phyloP scores from a whole-genome alignment of 2,797 vertebrate genomes.

The Coilia nasus region DNA sequence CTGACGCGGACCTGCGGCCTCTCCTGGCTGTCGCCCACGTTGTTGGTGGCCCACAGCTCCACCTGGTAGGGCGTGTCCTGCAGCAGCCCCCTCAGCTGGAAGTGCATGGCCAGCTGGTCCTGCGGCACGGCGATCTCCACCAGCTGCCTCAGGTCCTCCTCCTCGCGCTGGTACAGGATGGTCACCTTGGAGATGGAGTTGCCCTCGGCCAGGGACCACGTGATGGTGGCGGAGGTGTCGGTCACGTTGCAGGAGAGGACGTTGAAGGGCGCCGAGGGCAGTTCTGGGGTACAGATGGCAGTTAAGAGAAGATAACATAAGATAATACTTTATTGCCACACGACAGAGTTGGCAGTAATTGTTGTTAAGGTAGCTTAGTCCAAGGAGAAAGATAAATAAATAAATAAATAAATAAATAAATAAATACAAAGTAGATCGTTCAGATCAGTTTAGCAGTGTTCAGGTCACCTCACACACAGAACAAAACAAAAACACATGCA shows the following conservation, averaged over 20 bases:
- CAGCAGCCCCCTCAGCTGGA: constrained; percentile 81
- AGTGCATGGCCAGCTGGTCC: constrained; percentile 68
- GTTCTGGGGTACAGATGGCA: constrained; percentile 64
- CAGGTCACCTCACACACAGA: too few species aligned
- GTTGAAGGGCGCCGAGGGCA: constrained; percentile 79
- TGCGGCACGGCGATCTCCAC: constrained; percentile 78
- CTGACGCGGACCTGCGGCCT: constrained; percentile 68
- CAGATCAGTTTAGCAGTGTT: too few species aligned
- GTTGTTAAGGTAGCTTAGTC: too few species aligned
- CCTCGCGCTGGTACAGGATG: constrained; percentile 81
- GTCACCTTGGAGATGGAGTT: constrained; percentile 81
- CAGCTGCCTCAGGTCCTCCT: constrained; percentile 79
- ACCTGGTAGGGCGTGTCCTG: constrained; percentile 79
- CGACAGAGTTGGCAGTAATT: too few species aligned
- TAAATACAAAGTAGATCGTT: too few species aligned
- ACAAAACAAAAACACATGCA: too few species aligned
- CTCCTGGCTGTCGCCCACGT: constrained; percentile 76
- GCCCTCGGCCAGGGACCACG: constrained; percentile 80
- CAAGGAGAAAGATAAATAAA: too few species aligned
- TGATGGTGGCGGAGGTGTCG: constrained; percentile 80
- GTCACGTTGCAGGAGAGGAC: constrained; percentile 80
- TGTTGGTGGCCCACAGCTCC: constrained; percentile 82
- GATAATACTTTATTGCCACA: too few species aligned
- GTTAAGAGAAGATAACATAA: background rate
- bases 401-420: too few species aligned